These are phyloP conservation scores for Latrodectus geometricus DNA, from an alignment of 1,140 invertebrate species.

Conservation along the genomic window DNA sequence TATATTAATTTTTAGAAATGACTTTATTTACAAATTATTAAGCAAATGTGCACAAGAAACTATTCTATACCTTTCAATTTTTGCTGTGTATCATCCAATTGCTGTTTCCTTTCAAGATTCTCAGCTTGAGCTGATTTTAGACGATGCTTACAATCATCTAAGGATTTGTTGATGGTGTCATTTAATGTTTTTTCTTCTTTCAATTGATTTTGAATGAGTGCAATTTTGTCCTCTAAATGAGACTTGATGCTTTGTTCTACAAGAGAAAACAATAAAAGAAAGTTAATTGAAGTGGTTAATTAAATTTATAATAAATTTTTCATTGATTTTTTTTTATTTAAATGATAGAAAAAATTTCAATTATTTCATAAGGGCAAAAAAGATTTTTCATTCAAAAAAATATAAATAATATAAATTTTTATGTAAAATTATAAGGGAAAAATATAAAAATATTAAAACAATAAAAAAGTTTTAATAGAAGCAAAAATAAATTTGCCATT, in stretches of 20 bases:
- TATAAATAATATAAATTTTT: too few species aligned
- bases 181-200: slow-evolving; percentile 25
- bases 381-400: too few species aligned
- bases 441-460: too few species aligned
- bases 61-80: slow-evolving; percentile 32
- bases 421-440: too few species aligned
- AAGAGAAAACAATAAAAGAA: background rate
- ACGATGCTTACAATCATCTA: slow-evolving; percentile 33
- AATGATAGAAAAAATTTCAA: too few species aligned
- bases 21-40: background rate
- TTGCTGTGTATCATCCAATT: slow-evolving; percentile 11
- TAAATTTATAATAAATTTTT: too few species aligned
- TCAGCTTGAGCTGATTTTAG: slow-evolving; percentile 16
- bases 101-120: slow-evolving; percentile 9
- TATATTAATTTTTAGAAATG: background rate
- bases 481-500: too few species aligned
- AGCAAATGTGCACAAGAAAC: background rate
- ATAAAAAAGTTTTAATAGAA: too few species aligned
- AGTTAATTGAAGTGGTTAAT: too few species aligned
- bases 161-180: slow-evolving; percentile 5
- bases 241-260: slow-evolving; percentile 16
- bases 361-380: too few species aligned
- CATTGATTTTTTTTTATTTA: too few species aligned
- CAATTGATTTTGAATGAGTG: slow-evolving; percentile 23
- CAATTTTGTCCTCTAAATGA: slow-evolving; percentile 19